phyloP scores from a whole-genome alignment of 2,113 vertebrate genomes.

The Hydrochoerus hydrochaeris region DNA sequence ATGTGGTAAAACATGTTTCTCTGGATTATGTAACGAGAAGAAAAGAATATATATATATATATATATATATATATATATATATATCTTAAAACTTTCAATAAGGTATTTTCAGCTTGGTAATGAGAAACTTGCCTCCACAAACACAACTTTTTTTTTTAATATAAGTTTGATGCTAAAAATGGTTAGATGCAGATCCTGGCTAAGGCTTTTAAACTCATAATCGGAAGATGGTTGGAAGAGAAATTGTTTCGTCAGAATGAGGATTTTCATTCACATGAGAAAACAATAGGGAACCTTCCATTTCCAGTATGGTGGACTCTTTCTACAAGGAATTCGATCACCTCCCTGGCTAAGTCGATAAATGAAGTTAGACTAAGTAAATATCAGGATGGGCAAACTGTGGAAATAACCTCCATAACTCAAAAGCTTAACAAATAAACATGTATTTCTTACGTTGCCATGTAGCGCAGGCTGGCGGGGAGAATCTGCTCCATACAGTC shows the following conservation, averaged over 20 bases:
- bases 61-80: neutral
- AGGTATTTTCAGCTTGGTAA: neutral
- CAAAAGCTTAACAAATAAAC: neutral
- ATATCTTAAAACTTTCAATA: neutral
- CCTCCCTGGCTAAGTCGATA: neutral
- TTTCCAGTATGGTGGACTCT: neutral
- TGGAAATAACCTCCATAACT: neutral
- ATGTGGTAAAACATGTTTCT: neutral
- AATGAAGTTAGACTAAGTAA: neutral
- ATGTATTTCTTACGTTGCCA: neutral
- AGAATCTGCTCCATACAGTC: neutral
- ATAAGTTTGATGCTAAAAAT: neutral
- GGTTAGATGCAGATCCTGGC: neutral
- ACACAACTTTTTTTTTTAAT: neutral
- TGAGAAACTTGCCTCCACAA: neutral
- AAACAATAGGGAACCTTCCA: neutral
- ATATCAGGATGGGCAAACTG: neutral
- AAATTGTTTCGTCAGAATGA: neutral
- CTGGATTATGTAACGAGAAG: neutral
- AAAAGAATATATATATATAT: neutral
- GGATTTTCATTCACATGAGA: neutral
- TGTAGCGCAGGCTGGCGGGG: neutral
- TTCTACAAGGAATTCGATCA: neutral
- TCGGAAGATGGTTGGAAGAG: constrained; percentile 3
- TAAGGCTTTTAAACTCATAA: neutral